Evolutionary conservation across 2,888 invertebrate genomes (phyloP).

Genomic region (Eledone cirrhosa): DNA sequence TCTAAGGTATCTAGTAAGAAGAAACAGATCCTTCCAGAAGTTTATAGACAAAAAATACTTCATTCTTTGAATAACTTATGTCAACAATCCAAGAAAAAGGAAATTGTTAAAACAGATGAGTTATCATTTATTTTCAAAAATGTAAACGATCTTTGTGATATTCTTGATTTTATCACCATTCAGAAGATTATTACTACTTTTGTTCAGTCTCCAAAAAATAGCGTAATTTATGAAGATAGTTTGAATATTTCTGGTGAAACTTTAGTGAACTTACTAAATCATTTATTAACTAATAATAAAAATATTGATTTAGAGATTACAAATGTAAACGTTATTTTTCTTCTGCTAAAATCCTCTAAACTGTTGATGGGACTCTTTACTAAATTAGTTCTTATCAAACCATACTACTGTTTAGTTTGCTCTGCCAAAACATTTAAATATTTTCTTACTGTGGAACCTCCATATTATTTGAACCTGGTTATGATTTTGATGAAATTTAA

Average conservation of each 20-base stretch:
- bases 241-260: neutral
- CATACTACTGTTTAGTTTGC: slow-evolving; percentile 1
- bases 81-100: too few species aligned
- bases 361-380: neutral
- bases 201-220: neutral
- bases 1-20: too few species aligned
- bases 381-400: neutral
- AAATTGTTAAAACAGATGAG: neutral
- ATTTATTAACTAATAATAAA: neutral
- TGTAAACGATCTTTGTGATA: neutral
- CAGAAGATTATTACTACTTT: neutral
- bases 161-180: slow-evolving; percentile 5
- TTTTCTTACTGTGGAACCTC: neutral
- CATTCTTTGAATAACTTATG: too few species aligned
- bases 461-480: neutral
- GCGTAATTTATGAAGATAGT: neutral
- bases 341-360: neutral
- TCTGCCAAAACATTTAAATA: neutral
- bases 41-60: too few species aligned
- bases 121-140: neutral
- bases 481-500: neutral
- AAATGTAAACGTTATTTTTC: neutral
- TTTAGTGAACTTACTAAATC: neutral
- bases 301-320: neutral
- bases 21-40: too few species aligned